These are phyloP conservation scores for Thyatira batis DNA, from an alignment of 2,888 invertebrate species.

Conservation along the genomic window DNA sequence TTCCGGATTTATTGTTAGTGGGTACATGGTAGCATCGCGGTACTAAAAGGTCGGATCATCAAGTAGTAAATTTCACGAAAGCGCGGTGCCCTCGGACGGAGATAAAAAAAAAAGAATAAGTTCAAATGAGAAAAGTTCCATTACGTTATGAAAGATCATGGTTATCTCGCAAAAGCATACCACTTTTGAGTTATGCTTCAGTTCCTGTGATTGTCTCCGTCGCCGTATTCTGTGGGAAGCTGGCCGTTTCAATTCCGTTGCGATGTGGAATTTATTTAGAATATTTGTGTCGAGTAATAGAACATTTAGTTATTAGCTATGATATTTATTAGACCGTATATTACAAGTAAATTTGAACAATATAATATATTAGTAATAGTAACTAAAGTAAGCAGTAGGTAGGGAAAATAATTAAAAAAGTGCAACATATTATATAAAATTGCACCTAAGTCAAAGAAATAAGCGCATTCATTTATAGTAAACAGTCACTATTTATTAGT, in stretches of 20 bases:
- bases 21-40: constrained; percentile 23
- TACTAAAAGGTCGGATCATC: constrained; percentile 49
- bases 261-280: not conserved
- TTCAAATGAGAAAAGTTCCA: constrained; percentile 78
- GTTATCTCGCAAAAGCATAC: constrained; percentile 64
- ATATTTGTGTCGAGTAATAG: too few species aligned
- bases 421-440: too few species aligned
- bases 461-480: too few species aligned
- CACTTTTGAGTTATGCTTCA: constrained; percentile 65
- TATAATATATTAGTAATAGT: too few species aligned
- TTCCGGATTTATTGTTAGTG: constrained; percentile 3
- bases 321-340: too few species aligned
- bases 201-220: constrained; percentile 44
- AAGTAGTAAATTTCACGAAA: constrained; percentile 51
- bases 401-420: too few species aligned
- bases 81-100: constrained; percentile 31
- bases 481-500: too few species aligned
- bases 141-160: constrained; percentile 74
- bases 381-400: too few species aligned
- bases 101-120: constrained; percentile 65
- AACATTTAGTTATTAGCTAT: too few species aligned
- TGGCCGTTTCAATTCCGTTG: not conserved
- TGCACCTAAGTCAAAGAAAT: too few species aligned
- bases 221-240: constrained; percentile 19
- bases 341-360: too few species aligned